Evolutionary conservation across 2,888 invertebrate genomes (phyloP), one percentile per base, ranked within the genome.

Genomic region (Heliothis peltigera): DNA sequence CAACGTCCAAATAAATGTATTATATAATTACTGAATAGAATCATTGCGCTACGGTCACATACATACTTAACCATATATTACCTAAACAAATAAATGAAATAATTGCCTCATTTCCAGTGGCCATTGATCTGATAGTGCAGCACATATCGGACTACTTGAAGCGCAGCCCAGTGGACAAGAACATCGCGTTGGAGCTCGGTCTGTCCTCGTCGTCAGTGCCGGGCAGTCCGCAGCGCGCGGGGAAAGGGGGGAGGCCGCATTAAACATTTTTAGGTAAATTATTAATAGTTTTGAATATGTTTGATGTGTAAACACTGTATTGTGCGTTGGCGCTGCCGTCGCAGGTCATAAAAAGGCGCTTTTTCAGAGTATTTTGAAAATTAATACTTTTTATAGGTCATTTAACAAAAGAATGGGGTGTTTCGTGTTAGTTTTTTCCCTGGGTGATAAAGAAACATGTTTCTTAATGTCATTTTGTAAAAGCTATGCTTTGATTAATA

Each of bases 71-170:
- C 28, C 28, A 28, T 10, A 25, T n/a, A 3, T 51, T n/a, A 4
- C 0, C 39, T 1, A 5, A 10, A 0, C 3, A 39, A 39, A 35
- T 17, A 28, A 19, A 17, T 32, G 8, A 46, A 18, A n/a, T 22
- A 15, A 10, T 25, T 2, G 4, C 32, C 22, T 17, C 5, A 39
- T 86, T 97, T 97, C 66, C 97, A 99, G 99, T 99, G 91, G 99
- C 99, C 78, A 99, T 99, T 88, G 98, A 99, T 90, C 95, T 99
- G 91, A 99, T 99, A 87, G 99, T 99, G 54, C 99, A 99, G 93
- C 99, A 99, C 92, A 99, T 99, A 90, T 97, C 98, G 82, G 99
- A 99, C 90, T 97, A 98, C 87, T 94, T 99, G 84, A 96, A 96
- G 84, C 83, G 91, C 49, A 92, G 87, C 65, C 85, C 90, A 0